phyloP scores from a whole-genome alignment of 2,113 vertebrate genomes.

The Gobio gobio region DNA sequence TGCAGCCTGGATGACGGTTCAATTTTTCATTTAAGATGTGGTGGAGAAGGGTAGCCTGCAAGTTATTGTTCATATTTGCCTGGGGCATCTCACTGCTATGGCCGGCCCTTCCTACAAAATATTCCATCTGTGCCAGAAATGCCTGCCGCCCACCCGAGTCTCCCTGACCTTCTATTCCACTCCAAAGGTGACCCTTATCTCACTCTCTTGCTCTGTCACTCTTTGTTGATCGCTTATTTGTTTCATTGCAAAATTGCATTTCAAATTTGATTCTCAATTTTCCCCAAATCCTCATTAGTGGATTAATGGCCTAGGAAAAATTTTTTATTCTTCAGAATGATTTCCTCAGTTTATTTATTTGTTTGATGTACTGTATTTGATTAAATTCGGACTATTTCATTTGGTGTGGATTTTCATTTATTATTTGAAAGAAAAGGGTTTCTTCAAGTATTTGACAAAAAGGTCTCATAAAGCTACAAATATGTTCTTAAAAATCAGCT shows the following conservation, averaged over 20 bases:
- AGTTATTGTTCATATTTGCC: conserved; percentile 60
- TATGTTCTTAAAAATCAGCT: not conserved
- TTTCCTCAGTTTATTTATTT: not conserved
- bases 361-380: not conserved
- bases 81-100: conserved; percentile 43
- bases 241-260: not conserved
- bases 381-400: not conserved
- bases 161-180: conserved; percentile 42
- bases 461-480: not conserved
- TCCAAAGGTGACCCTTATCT: conserved; percentile 54
- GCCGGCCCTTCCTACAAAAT: conserved; percentile 30
- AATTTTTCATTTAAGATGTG: conserved; percentile 61
- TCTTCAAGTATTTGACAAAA: not conserved
- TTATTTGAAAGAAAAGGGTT: not conserved
- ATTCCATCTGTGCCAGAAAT: conserved; percentile 42
- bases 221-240: conserved; percentile 1
- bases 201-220: conserved; percentile 20
- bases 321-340: not conserved
- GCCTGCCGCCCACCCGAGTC: conserved; percentile 22
- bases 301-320: not conserved
- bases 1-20: conserved; percentile 50
- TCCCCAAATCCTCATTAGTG: not conserved
- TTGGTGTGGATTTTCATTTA: too few relatives aligned
- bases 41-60: conserved; percentile 50
- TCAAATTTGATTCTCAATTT: not conserved